A percentile compares a stretch with the other conserved stretches of the same genome.
Evolutionary conservation across 1,140 invertebrate genomes (phyloP).

Genomic region (Drosophila subobscura): DNA sequence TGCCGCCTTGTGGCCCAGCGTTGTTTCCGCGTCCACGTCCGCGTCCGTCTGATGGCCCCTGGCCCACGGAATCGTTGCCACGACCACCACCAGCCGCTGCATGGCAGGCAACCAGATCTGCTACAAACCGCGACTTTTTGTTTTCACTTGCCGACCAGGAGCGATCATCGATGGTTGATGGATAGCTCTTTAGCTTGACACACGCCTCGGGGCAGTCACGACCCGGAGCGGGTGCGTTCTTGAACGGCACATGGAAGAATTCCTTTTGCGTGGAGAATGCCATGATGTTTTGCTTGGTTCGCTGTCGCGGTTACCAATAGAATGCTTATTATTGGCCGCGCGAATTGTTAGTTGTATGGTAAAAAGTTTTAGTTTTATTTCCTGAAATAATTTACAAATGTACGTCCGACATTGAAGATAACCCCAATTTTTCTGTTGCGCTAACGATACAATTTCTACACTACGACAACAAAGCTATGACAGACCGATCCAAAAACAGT

Average conservation of each 20-base stretch:
- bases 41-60: not conserved
- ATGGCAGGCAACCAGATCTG: conserved; percentile 69
- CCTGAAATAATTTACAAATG: conserved; percentile 44
- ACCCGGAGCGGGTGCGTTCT: conserved; percentile 48
- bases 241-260: conserved; percentile 77
- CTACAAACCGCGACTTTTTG: conserved; percentile 65
- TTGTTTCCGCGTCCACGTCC: not conserved
- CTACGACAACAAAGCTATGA: not conserved
- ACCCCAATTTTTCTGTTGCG: conserved; percentile 39
- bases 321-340: conserved; percentile 5
- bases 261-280: conserved; percentile 77
- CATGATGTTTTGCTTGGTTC: conserved; percentile 40
- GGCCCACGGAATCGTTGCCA: not conserved
- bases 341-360: conserved; percentile 38
- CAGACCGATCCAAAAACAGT: not conserved
- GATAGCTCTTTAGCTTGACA: conserved; percentile 73
- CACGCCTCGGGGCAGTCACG: conserved; percentile 55
- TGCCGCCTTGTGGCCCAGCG: not conserved
- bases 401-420: conserved; percentile 53
- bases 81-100: conserved; percentile 9
- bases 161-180: conserved; percentile 70
- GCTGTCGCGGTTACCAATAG: too few relatives aligned
- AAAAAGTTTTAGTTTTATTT: conserved; percentile 36
- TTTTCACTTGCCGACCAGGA: conserved; percentile 68
- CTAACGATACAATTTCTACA: conserved; percentile 40